Evolutionary conservation across 92 coral and sea anemone genomes (phyloP).

Genomic region (Diadumene lineata): DNA sequence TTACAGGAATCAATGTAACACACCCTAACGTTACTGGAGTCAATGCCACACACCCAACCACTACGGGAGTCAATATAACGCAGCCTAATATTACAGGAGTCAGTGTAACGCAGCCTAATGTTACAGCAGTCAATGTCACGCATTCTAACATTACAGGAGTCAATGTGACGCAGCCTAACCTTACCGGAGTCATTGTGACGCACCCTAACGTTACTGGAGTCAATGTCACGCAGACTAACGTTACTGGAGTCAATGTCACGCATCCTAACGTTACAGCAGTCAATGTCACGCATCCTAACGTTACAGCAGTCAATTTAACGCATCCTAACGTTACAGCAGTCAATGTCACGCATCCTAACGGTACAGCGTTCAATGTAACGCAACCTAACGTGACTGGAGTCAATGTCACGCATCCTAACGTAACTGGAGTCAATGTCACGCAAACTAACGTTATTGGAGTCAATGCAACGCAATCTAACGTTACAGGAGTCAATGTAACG

Average conservation of each 20-base stretch:
- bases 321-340: slow-evolving; percentile 28
- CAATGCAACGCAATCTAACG: not conserved
- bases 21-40: not conserved
- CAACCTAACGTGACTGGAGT: not conserved
- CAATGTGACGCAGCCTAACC: slow-evolving; percentile 5
- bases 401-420: slow-evolving; percentile 4
- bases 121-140: not conserved
- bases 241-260: slow-evolving; percentile 12
- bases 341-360: slow-evolving; percentile 22
- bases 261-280: not conserved
- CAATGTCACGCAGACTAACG: not conserved
- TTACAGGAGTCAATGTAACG: slow-evolving; percentile 5
- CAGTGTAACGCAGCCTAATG: not conserved
- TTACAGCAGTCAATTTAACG: not conserved
- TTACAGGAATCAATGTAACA: not conserved
- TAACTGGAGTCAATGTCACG: slow-evolving; percentile 7
- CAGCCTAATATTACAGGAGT: not conserved
- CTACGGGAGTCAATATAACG: not conserved
- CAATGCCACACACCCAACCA: slow-evolving; percentile 12
- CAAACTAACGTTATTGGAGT: not conserved
- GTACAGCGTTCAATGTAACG: not conserved
- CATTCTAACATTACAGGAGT: not conserved
- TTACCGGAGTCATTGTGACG: slow-evolving; percentile 1
- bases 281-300: slow-evolving; percentile 20
- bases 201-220: not conserved